Evolutionary conservation across 1,140 invertebrate species (phyloP).

Genomic region (Euschistus heros): DNA sequence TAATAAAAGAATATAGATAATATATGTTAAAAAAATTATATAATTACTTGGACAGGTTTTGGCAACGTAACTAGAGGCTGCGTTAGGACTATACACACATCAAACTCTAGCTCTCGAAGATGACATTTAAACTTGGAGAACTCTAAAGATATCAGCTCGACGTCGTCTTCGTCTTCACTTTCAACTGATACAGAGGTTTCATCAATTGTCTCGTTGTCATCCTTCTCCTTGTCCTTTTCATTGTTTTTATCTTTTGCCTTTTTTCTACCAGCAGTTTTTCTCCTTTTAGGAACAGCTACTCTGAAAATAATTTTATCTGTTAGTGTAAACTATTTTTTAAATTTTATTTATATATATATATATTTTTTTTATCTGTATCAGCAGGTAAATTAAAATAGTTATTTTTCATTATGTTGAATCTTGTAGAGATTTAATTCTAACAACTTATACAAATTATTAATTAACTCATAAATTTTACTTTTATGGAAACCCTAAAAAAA

Average conservation of each 20-base stretch:
- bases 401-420: too few species aligned
- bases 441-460: too few species aligned
- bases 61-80: conserved; percentile 36
- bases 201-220: conserved; percentile 18
- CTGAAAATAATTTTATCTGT: too few species aligned
- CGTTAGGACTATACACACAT: conserved; percentile 39
- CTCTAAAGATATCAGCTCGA: conserved; percentile 22
- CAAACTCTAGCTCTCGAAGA: conserved; percentile 41
- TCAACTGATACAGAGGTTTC: conserved; percentile 11
- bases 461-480: too few species aligned
- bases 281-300: too few species aligned
- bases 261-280: background rate
- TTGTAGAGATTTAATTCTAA: too few species aligned
- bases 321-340: too few species aligned
- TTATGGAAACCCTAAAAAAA: too few species aligned
- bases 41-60: conserved; percentile 27
- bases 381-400: too few species aligned
- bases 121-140: conserved; percentile 29
- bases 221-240: conserved; percentile 23
- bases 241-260: background rate
- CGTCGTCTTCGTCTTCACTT: conserved; percentile 26
- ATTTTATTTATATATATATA: too few species aligned
- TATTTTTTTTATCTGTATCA: too few species aligned
- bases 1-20: too few species aligned
- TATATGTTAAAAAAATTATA: background rate